Conservation (phyloP, 2,113 vertebrate genomes). For the Cariama cristata region DNA sequence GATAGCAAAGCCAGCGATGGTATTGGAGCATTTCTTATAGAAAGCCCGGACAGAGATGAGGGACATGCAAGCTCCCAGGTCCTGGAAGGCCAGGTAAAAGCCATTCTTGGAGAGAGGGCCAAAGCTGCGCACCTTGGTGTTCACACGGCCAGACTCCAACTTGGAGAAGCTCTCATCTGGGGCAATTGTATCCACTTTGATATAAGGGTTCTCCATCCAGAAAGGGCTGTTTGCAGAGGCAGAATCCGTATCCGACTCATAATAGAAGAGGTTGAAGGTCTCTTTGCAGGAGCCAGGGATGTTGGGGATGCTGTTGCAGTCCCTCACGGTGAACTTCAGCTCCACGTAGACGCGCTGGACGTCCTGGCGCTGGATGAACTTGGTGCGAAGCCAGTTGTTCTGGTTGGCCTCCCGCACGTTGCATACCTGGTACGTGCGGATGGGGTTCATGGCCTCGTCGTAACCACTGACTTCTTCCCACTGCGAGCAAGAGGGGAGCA, state of each 20-base stretch:
- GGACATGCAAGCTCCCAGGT: slow-evolving; percentile 96
- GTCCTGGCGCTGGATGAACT: slow-evolving; percentile 90
- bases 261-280: slow-evolving; percentile 98
- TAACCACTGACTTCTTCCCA: slow-evolving; percentile 99
- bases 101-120: slow-evolving; percentile 95
- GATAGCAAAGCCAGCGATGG: slow-evolving; percentile 93
- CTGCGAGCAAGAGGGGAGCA: slow-evolving; percentile 62
- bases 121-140: slow-evolving; percentile 98
- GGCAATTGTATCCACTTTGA: slow-evolving; percentile 99
- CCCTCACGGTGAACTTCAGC: slow-evolving; percentile 95
- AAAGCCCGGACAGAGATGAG: slow-evolving; percentile 96
- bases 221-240: slow-evolving; percentile 93
- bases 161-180: slow-evolving; percentile 95
- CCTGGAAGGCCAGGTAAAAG: slow-evolving; percentile 98
- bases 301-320: slow-evolving; percentile 97
- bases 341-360: slow-evolving; percentile 95
- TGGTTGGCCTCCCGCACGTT: slow-evolving; percentile 90
- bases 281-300: slow-evolving; percentile 98
- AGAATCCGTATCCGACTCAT: slow-evolving; percentile 92
- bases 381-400: slow-evolving; percentile 97
- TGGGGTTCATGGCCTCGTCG: slow-evolving; percentile 94
- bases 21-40: slow-evolving; percentile 97
- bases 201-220: slow-evolving; percentile 99
- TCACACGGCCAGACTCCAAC: slow-evolving; percentile 90
- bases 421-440: slow-evolving; percentile 97